phyloP scores from a whole-genome alignment of 2,888 invertebrate genomes.

The Eilema caniola region DNA sequence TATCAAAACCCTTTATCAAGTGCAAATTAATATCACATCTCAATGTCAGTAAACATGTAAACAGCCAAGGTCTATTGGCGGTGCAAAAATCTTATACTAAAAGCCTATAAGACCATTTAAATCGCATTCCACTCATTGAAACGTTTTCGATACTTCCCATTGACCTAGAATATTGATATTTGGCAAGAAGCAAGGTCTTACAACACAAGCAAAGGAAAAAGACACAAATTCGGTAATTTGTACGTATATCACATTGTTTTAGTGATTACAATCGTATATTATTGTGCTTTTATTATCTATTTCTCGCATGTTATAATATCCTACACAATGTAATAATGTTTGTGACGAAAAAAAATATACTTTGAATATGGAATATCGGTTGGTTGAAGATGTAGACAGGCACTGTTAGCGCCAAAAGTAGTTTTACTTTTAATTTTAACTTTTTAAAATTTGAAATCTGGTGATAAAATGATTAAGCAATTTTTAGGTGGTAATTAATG shows the following conservation, averaged over 20 bases:
- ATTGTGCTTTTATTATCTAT: too few species aligned
- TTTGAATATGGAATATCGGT: neutral
- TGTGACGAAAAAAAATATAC: too few species aligned
- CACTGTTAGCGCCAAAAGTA: neutral
- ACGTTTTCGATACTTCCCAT: neutral
- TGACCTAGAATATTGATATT: constrained; percentile 4
- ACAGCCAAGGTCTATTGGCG: neutral
- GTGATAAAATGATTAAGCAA: too few species aligned
- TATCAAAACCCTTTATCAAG: too few species aligned
- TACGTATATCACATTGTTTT: neutral
- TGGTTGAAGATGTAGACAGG: neutral
- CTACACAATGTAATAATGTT: too few species aligned
- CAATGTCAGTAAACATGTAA: neutral
- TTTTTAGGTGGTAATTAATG: too few species aligned
- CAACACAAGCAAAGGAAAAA: constrained; percentile 3
- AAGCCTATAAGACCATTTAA: neutral
- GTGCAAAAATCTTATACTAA: neutral
- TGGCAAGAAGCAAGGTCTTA: neutral
- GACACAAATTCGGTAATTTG: neutral
- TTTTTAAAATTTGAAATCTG: too few species aligned
- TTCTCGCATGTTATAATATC: too few species aligned
- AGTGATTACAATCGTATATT: neutral
- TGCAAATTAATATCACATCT: neutral
- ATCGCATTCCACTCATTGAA: neutral
- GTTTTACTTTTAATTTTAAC: too few species aligned